A percentile compares a stretch with the other conserved stretches of the same genome.
These are phyloP conservation scores for Temnothorax ravouxi DNA, from an alignment of 2,888 invertebrate species.

Conservation along the genomic window DNA sequence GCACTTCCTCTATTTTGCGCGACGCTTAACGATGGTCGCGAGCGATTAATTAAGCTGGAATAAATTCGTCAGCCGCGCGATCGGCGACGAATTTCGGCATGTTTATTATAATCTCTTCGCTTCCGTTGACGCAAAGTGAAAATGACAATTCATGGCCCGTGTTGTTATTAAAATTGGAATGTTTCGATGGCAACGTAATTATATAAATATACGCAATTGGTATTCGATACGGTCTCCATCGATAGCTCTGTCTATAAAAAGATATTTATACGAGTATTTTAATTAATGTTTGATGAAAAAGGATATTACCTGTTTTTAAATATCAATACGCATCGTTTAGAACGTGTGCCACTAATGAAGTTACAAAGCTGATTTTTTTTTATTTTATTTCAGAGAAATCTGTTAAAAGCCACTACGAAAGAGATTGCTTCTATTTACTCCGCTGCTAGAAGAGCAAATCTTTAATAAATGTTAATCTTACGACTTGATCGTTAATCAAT, in stretches of 20 bases:
- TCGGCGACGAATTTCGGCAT: not conserved
- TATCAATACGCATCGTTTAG: not conserved
- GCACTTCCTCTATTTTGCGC: constrained; percentile 49
- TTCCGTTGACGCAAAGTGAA: not conserved
- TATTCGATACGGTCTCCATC: not conserved
- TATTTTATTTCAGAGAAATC: not conserved
- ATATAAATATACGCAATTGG: not conserved
- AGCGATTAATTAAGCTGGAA: constrained; percentile 68
- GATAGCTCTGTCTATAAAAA: not conserved
- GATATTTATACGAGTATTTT: not conserved
- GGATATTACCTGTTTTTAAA: not conserved
- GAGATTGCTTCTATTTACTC: not conserved
- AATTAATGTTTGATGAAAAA: constrained; percentile 8
- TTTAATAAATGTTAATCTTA: constrained; percentile 22
- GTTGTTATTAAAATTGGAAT: constrained; percentile 9
- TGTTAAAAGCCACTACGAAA: not conserved
- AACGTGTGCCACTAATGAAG: not conserved
- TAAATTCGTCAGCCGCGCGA: constrained; percentile 47
- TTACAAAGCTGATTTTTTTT: not conserved
- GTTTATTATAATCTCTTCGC: not conserved
- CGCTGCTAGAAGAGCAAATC: not conserved
- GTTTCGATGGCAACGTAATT: constrained; percentile 11
- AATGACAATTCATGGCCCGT: not conserved
- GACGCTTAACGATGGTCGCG: constrained; percentile 67
- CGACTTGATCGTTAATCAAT: not conserved